Evolutionary conservation across 2,797 vertebrate genomes (phyloP).

Genomic region (Anguilla pacifica): DNA sequence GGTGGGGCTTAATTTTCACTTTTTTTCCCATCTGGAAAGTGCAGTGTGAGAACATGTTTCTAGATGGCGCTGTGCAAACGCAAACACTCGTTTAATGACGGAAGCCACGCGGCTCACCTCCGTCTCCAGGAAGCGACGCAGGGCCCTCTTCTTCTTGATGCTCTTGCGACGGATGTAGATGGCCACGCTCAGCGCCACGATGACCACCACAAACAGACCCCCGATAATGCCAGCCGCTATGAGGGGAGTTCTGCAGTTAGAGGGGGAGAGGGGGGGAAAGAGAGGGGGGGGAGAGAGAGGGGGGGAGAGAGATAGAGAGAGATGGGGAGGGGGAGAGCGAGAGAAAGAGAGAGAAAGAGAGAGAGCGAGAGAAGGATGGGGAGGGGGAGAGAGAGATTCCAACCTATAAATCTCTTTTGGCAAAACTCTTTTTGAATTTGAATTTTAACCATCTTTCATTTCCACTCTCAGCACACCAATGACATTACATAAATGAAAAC

Average conservation of each 20-base stretch:
- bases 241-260: conserved; percentile 84
- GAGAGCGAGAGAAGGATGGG: too few relatives aligned
- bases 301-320: too few relatives aligned
- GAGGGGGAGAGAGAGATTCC: too few relatives aligned
- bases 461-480: too few relatives aligned
- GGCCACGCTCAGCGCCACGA: conserved; percentile 85
- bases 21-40: neutral
- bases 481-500: too few relatives aligned
- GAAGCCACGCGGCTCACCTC: conserved; percentile 78
- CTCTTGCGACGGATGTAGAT: conserved; percentile 93
- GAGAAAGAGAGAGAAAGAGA: too few relatives aligned
- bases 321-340: too few relatives aligned
- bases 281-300: neutral
- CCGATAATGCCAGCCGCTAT: conserved; percentile 96
- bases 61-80: neutral
- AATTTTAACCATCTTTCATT: too few relatives aligned
- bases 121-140: conserved; percentile 93
- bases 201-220: conserved; percentile 92
- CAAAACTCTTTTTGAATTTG: too few relatives aligned
- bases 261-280: conserved; percentile 24
- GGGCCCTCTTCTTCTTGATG: conserved; percentile 96
- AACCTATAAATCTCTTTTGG: too few relatives aligned
- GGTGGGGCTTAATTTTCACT: too few relatives aligned
- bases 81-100: neutral
- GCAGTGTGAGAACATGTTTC: neutral